Conservation (phyloP, 2,113 vertebrate genomes). For the Calyptommatus sinebrachiatus region DNA sequence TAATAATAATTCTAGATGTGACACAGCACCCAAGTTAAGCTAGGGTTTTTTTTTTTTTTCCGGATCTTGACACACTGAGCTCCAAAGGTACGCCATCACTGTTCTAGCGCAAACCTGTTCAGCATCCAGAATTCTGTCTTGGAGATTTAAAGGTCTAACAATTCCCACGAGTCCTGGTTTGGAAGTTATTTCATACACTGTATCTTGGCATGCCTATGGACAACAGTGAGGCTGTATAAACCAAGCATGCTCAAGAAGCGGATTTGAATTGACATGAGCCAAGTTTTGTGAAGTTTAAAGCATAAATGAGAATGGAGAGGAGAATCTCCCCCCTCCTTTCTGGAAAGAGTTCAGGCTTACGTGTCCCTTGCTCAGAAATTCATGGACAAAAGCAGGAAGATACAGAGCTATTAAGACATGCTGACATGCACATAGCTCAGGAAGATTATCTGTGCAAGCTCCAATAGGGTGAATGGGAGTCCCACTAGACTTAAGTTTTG, state of each 20-base stretch:
- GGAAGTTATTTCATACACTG: constrained; percentile 55
- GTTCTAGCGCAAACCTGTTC: constrained; percentile 61
- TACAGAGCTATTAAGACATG: constrained; percentile 10
- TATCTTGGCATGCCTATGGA: constrained; percentile 61
- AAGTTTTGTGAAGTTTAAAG: constrained; percentile 46
- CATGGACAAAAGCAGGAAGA: constrained; percentile 5
- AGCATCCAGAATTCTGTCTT: constrained; percentile 59
- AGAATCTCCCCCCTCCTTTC: constrained; percentile 32
- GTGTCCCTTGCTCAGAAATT: constrained; percentile 10
- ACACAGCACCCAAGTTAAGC: too few species aligned
- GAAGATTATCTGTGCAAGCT: not conserved
- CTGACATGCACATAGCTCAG: not conserved
- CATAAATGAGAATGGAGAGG: constrained; percentile 40
- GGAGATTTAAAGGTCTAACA: constrained; percentile 53
- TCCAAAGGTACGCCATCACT: not conserved
- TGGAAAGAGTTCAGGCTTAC: constrained; percentile 24
- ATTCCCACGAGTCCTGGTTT: constrained; percentile 50
- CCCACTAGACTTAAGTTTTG: not conserved
- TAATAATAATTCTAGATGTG: too few species aligned
- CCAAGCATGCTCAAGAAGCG: constrained; percentile 55
- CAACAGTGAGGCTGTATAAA: constrained; percentile 60
- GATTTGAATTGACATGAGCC: constrained; percentile 60
- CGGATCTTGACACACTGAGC: too few species aligned
- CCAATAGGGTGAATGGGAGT: not conserved
- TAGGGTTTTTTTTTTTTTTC: too few species aligned